A percentile compares a stretch with the other conserved stretches of the same genome.
Evolutionary conservation across 2,113 vertebrate genomes (phyloP).

Genomic region (Ifrita kowaldi): DNA sequence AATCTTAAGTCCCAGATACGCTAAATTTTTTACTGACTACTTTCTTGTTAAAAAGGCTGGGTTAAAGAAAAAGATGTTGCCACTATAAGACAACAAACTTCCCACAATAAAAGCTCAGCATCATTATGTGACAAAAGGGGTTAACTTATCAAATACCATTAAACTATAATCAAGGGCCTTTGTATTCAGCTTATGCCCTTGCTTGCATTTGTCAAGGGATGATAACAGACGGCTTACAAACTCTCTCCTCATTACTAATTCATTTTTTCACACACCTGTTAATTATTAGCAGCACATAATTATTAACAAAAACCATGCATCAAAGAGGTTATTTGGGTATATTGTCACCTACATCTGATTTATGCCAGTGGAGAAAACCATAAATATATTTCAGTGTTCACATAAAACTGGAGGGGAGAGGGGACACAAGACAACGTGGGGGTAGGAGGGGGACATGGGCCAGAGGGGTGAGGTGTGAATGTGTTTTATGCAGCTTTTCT

Average conservation of each 20-base stretch:
- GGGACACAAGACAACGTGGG: fast-evolving
- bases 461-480: neutral
- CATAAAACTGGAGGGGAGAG: fast-evolving
- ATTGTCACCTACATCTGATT: slow-evolving; percentile 54
- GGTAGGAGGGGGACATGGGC: neutral
- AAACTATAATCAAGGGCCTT: slow-evolving; percentile 47
- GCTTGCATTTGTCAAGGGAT: slow-evolving; percentile 58
- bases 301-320: slow-evolving; percentile 61
- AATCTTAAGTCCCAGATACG: neutral
- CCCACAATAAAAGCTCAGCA: neutral
- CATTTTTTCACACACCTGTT: slow-evolving; percentile 67
- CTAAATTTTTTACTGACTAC: neutral
- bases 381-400: neutral
- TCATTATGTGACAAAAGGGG: slow-evolving; percentile 15
- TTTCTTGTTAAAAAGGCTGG: neutral
- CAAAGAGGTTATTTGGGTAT: slow-evolving; percentile 59
- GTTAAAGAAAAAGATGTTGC: neutral
- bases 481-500: neutral
- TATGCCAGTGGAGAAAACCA: slow-evolving; percentile 16
- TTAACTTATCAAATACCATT: slow-evolving; percentile 54
- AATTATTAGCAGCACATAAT: slow-evolving; percentile 66
- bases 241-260: slow-evolving; percentile 66
- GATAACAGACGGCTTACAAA: slow-evolving; percentile 63
- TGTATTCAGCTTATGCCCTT: slow-evolving; percentile 52
- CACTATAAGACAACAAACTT: neutral